Evolutionary conservation across 2,888 invertebrate genomes (phyloP).

Genomic region (Didymodactylos carnosus): DNA sequence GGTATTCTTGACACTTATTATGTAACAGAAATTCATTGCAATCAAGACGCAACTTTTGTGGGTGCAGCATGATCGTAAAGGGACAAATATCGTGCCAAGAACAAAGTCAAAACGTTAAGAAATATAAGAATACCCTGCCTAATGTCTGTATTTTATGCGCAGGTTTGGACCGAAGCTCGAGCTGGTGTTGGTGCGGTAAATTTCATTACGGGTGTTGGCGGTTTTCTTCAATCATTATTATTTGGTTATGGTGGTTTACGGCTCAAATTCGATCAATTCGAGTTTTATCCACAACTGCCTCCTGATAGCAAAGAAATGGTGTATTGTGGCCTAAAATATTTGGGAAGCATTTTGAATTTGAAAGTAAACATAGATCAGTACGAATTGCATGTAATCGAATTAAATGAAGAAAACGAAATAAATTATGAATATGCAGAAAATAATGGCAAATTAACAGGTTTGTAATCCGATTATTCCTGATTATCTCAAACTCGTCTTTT

Average conservation of each 20-base stretch:
- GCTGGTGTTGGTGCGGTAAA: constrained; percentile 31
- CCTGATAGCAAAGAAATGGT: background rate
- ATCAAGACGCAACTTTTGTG: too few species aligned
- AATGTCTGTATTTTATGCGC: background rate
- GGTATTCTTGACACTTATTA: too few species aligned
- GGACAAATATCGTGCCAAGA: too few species aligned
- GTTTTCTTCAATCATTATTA: constrained; percentile 34
- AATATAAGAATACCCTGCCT: too few species aligned
- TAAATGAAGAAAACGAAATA: background rate
- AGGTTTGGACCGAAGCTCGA: constrained; percentile 35
- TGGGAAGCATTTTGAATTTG: background rate
- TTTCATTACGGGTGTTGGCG: constrained; percentile 36
- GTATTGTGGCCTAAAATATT: background rate
- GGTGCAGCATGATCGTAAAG: too few species aligned
- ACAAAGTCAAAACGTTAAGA: too few species aligned
- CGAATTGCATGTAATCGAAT: background rate
- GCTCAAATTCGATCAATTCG: background rate
- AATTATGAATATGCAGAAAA: too few species aligned
- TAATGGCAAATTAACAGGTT: too few species aligned
- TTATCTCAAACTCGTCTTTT: too few species aligned
- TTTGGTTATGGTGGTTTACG: constrained; percentile 35
- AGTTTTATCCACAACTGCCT: background rate
- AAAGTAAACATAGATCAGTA: background rate
- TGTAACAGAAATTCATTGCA: too few species aligned
- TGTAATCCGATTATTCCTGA: too few species aligned